Conservation (phyloP, 1,140 invertebrate species). For the Rhysida immarginata region DNA sequence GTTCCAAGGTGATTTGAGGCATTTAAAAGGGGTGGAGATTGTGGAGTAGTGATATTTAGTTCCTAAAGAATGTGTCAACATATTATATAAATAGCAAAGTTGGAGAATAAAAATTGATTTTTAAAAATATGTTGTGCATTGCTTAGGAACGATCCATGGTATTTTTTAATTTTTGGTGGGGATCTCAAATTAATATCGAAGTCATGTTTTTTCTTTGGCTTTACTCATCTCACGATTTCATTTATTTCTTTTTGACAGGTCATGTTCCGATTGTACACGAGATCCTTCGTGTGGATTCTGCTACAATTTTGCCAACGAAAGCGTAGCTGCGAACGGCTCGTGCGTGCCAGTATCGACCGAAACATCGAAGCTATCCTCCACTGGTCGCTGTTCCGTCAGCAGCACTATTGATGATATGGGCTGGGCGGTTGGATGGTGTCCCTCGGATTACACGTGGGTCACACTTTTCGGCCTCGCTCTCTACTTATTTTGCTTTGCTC, state of each 20-base stretch:
- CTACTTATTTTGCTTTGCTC: constrained; percentile 38
- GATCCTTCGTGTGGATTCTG: constrained; percentile 36
- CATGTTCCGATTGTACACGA: constrained; percentile 32
- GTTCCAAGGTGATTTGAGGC: too few relatives aligned
- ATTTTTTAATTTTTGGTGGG: too few relatives aligned
- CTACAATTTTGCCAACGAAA: constrained; percentile 22
- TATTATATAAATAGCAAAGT: too few relatives aligned
- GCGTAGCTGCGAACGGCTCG: constrained; percentile 13
- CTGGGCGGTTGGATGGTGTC: constrained; percentile 37
- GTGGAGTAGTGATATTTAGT: too few relatives aligned
- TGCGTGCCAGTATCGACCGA: constrained; percentile 1
- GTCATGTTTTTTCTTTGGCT: too few relatives aligned
- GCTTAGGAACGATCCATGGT: too few relatives aligned
- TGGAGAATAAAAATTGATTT: too few relatives aligned
- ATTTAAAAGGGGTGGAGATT: too few relatives aligned
- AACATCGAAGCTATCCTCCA: not conserved
- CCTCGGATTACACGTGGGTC: constrained; percentile 35
- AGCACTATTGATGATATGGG: not conserved
- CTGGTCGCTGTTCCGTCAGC: constrained; percentile 13
- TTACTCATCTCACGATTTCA: too few relatives aligned
- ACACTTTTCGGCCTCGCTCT: constrained; percentile 35
- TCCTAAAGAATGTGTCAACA: too few relatives aligned
- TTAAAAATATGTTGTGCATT: too few relatives aligned
- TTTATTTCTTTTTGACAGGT: constrained; percentile 25
- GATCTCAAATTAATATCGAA: too few relatives aligned